phyloP scores from a whole-genome alignment of 2,797 vertebrate species.

The Anabas testudineus region DNA sequence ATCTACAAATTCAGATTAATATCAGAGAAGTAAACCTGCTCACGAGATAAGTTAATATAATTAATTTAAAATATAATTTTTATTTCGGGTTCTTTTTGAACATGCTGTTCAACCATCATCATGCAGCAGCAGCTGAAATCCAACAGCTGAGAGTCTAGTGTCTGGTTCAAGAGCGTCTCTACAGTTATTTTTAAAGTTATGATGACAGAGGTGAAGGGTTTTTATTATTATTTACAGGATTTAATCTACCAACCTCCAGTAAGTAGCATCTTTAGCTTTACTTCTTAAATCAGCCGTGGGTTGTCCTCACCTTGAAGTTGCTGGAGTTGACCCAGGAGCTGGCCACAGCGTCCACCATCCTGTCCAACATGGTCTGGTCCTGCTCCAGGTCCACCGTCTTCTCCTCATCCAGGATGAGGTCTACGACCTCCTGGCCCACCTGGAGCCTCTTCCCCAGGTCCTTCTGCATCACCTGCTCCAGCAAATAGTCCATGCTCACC shows the following conservation, averaged over 20 bases:
- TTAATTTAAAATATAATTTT: no score
- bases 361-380: slow-evolving; percentile 94
- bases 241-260: not conserved
- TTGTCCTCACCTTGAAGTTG: slow-evolving; percentile 96
- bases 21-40: no score
- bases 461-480: slow-evolving; percentile 93
- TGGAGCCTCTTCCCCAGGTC: slow-evolving; percentile 94
- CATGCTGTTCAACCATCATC: no score
- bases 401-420: slow-evolving; percentile 90
- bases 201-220: not conserved
- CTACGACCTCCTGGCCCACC: slow-evolving; percentile 92
- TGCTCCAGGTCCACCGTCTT: slow-evolving; percentile 91
- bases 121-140: not conserved
- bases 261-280: not conserved
- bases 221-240: not conserved
- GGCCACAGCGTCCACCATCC: slow-evolving; percentile 93
- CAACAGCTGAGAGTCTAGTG: slow-evolving; percentile 1
- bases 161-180: not conserved
- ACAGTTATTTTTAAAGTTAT: not conserved
- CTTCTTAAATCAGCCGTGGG: not conserved
- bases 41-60: no score
- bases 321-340: slow-evolving; percentile 97
- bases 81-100: no score
- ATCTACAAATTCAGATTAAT: no score
- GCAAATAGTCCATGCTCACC: slow-evolving; percentile 90